A percentile compares a stretch with the other conserved stretches of the same genome.
phyloP scores from a whole-genome alignment of 2,797 vertebrate species.

The Melanotaenia trifasciata region DNA sequence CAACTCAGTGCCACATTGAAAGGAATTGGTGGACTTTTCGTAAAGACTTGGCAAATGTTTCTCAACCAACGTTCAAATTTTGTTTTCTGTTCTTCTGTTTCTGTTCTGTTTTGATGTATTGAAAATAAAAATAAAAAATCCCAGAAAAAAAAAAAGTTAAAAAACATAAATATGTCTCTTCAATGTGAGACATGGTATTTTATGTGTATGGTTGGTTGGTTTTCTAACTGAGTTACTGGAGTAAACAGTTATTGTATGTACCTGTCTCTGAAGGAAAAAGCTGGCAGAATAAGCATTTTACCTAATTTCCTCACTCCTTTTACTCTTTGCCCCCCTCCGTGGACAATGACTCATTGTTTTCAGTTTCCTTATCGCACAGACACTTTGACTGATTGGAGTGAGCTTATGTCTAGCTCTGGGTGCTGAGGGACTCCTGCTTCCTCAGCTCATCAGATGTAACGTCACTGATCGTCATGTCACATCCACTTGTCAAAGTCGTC shows the following conservation, averaged over 20 bases:
- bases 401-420: neutral
- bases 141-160: too few species aligned
- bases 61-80: too few species aligned
- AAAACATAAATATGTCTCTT: too few species aligned
- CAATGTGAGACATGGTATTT: too few species aligned
- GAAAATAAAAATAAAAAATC: too few species aligned
- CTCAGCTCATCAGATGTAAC: conserved; percentile 1
- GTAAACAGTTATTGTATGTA: neutral
- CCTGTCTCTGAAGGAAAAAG: neutral
- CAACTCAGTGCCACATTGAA: too few species aligned
- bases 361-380: conserved; percentile 14
- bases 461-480: neutral
- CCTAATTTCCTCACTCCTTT: neutral
- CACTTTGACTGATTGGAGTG: conserved; percentile 5
- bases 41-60: too few species aligned
- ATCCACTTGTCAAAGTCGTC: neutral
- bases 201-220: neutral
- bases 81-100: too few species aligned
- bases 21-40: too few species aligned
- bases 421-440: conserved; percentile 4
- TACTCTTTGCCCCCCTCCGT: neutral
- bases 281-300: conserved; percentile 4
- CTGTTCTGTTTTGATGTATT: too few species aligned
- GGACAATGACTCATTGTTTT: conserved; percentile 48
- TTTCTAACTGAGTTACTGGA: neutral